These are phyloP conservation scores for Cyrtorhinus lividipennis DNA, from an alignment of 1,140 invertebrate genomes.

Conservation along the genomic window DNA sequence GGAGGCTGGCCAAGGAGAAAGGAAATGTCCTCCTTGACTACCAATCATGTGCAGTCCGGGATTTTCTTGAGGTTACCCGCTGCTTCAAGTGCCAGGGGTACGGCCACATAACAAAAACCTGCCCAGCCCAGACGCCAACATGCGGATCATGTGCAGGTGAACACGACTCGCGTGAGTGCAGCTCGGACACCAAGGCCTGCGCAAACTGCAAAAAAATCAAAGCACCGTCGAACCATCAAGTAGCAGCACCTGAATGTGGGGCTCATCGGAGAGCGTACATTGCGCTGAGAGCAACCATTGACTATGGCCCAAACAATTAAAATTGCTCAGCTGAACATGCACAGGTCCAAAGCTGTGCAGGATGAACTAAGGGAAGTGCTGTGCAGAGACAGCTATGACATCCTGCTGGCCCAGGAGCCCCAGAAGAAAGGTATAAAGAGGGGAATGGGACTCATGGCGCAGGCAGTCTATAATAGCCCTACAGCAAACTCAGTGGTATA, in stretches of 20 bases:
- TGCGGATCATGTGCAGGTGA: not conserved
- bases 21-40: not conserved
- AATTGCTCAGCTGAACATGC: not conserved
- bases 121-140: not conserved
- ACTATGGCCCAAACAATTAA: not conserved
- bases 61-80: not conserved
- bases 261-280: not conserved
- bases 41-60: not conserved
- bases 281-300: not conserved
- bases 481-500: not conserved
- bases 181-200: not conserved
- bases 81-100: constrained; percentile 5
- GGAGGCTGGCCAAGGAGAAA: not conserved
- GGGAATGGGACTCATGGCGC: not conserved
- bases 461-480: not conserved
- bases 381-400: not conserved
- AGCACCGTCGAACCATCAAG: not conserved
- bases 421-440: not conserved
- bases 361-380: not conserved
- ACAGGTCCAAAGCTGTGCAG: not conserved
- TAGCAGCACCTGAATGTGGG: not conserved
- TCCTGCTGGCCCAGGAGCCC: not conserved
- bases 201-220: not conserved
- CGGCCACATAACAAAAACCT: not conserved
- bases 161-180: not conserved